Evolutionary conservation across 2,797 vertebrate species (phyloP), one percentile per base, ranked within the genome.

Genomic region (Benthosema pterotum): DNA sequence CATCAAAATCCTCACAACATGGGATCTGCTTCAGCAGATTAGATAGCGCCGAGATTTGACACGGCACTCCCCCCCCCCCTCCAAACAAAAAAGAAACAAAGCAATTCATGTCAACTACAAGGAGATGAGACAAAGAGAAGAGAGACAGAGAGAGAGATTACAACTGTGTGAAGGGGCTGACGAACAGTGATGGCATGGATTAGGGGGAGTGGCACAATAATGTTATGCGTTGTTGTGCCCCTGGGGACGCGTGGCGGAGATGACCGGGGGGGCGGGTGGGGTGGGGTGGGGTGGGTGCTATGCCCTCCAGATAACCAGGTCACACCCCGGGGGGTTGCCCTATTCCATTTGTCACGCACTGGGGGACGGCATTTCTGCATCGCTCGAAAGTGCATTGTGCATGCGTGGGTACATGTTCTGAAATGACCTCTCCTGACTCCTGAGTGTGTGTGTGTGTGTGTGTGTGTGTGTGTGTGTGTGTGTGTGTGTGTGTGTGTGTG

Each of bases 1-100:
- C 59, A 47, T 63, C 63, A 55, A 70, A 65, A 78, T 74, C 73
- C 65, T 69, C 57, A 75, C 63, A 73, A 78, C 67, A 79, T 11
- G 11, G 32, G 38, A 51, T 65, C 67, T 79, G 63, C 64, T 67
- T 62, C 32, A 25, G 49, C 42, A 84, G 73, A 82, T 78, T 69
- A 85, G 71, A 84, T 47, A 68, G 49, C 38, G 58, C 42, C 56
- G 17, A 38, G 22, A 74, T 52, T 54, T 65, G 64, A 78, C 18
- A 63, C 52, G 5, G 5, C n/a, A 9, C n/a, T 45, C 8, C 1
- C 45, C 45, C 45, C 3, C 14, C n/a, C n/a, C n/a, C n/a, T n/a
- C n/a, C n/a, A n/a, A n/a, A n/a, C n/a, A n/a, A n/a, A n/a, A n/a
- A n/a, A 15, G 64, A 72, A 79, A 75, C 57, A 69, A 75, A 79